Percentiles rank a stretch among this genome's conserved stretches.
Evolutionary conservation across 2,113 vertebrate species (phyloP).

Genomic region (Elanus axillaris): DNA sequence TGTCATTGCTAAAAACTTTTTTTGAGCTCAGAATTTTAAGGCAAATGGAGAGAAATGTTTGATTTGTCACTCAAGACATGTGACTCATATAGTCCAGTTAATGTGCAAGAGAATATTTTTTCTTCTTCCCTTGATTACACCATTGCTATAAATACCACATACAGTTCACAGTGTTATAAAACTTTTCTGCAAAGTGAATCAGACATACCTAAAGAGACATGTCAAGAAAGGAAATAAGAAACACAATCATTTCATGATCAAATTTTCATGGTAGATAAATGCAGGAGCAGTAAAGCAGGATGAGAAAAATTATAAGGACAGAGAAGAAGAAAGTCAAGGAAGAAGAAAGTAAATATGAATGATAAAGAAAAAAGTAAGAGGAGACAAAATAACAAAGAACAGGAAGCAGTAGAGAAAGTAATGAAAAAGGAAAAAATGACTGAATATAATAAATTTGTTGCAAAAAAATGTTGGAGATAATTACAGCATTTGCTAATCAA

Average conservation of each 20-base stretch:
- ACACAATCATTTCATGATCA: background rate
- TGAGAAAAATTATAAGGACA: background rate
- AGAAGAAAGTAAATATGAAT: background rate
- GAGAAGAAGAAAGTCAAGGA: background rate
- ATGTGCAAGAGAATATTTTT: background rate
- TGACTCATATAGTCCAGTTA: background rate
- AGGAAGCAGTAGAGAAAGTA: background rate
- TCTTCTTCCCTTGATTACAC: background rate
- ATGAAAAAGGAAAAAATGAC: background rate
- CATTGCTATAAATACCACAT: background rate
- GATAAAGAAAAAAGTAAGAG: background rate
- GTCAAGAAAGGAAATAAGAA: background rate
- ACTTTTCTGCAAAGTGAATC: background rate
- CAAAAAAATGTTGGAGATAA: background rate
- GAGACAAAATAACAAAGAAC: background rate
- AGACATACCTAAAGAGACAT: background rate
- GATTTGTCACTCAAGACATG: background rate
- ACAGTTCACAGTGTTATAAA: background rate
- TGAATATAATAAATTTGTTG: background rate
- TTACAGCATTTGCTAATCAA: background rate
- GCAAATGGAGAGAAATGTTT: background rate
- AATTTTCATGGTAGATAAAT: background rate
- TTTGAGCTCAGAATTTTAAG: background rate
- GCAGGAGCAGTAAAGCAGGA: background rate
- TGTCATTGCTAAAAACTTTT: background rate